Base-by-base conservation (phyloP, 2,888 invertebrate species). In the Ischnura elegans region DNA sequence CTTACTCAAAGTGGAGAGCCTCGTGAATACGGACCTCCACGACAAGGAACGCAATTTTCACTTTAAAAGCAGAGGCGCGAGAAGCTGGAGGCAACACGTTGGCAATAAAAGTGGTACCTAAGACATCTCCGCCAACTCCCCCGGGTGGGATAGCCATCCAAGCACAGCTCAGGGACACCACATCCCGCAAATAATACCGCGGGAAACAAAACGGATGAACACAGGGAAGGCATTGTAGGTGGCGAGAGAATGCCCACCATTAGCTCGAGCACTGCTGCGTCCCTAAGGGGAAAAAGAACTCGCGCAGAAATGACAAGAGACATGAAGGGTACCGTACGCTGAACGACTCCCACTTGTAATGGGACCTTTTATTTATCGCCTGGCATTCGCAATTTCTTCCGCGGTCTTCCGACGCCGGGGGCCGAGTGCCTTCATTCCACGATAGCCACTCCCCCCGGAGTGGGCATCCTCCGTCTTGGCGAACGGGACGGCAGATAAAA, bases 301-400 rank as follows among this genome's bases (percentile, higher is more conserved):
- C 13, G 76, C 8, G 76, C 76, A 36, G 36, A 76, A 76, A 36
- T 76, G 76, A 76, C 76, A 76, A 76, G 29, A 76, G 76, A 36
- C 76, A 16, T 36, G 36, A 76, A 76, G 76, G 36, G 29, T 36
- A 19, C 36, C 76, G 25, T 36, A 76, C 76, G 36, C 13, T 13
- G 36, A 29, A n/a, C 76, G 76, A 76, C 25, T 29, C 76, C 76
- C 76, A 10, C 76, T 76, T 36, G 25, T 76, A 76, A 76, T 76
- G 76, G 76, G 76, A n/a, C 76, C 36, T 76, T 76, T 76, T 76
- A 76, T 76, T 76, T 76, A 76, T 76, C 76, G 76, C 76, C 76
- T 36, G 76, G 76, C 36, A 76, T 76, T 76, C 36, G 36, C 29
- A 29, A 76, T 76, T 76, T 76, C 76, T 76, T 76, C 76, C 29